phyloP scores from a whole-genome alignment of 2,797 vertebrate species.

The Merluccius polli region DNA sequence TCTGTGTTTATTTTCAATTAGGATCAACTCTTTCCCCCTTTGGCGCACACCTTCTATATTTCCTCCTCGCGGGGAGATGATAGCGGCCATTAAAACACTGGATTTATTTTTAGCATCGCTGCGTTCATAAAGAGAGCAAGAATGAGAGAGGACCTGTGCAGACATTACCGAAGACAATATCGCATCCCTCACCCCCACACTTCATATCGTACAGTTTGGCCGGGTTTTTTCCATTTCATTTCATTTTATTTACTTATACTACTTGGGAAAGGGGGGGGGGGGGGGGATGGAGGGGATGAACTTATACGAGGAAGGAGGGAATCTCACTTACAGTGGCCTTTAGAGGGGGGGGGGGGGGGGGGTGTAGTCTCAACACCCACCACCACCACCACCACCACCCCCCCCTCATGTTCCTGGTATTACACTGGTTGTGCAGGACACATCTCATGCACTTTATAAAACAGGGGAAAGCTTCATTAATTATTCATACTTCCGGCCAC shows the following conservation, averaged over 20 bases:
- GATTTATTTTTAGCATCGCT: background rate
- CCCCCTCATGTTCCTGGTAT: slow-evolving; percentile 39
- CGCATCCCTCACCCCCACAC: background rate
- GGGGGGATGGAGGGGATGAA: too few species aligned
- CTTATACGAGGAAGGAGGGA: too few species aligned
- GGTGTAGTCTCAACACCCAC: background rate
- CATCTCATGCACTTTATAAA: slow-evolving; percentile 64
- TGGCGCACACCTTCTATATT: slow-evolving; percentile 47
- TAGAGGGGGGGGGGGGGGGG: background rate
- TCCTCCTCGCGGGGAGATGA: slow-evolving; percentile 32
- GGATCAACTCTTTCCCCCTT: slow-evolving; percentile 47
- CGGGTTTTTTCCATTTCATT: background rate
- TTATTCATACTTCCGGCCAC: slow-evolving; percentile 70
- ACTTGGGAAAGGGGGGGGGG: background rate
- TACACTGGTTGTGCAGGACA: slow-evolving; percentile 47
- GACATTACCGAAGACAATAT: background rate
- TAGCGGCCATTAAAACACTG: slow-evolving; percentile 35
- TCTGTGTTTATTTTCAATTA: slow-evolving; percentile 56
- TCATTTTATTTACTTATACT: background rate
- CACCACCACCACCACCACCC: background rate
- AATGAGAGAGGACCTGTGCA: background rate
- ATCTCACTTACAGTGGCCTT: too few species aligned
- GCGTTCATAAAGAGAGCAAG: slow-evolving; percentile 11
- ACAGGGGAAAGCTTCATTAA: slow-evolving; percentile 60
- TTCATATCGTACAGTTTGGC: too few species aligned